Percentiles rank a stretch among this genome's conserved stretches.
phyloP scores from a whole-genome alignment of 2,888 invertebrate genomes.

The Agrotis segetum region DNA sequence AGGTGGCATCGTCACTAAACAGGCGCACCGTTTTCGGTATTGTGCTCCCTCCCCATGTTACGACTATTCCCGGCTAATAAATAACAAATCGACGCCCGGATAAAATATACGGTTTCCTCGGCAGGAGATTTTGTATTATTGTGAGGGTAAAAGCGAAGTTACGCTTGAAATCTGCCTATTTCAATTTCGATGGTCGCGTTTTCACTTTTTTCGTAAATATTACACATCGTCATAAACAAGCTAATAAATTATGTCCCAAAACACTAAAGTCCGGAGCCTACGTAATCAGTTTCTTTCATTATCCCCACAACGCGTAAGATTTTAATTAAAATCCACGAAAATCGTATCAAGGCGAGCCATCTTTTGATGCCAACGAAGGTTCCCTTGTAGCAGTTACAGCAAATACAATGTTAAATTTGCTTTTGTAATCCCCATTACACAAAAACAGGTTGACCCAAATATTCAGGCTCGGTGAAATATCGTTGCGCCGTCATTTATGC shows the following conservation, averaged over 20 bases:
- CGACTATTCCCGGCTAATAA: constrained; percentile 90
- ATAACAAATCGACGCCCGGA: constrained; percentile 90
- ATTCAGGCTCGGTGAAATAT: constrained; percentile 87
- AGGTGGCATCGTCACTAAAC: constrained; percentile 87
- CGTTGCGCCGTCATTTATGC: constrained; percentile 88
- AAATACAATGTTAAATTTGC: constrained; percentile 89
- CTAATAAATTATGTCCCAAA: constrained; percentile 76
- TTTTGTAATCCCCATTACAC: constrained; percentile 89
- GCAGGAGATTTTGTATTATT: constrained; percentile 81
- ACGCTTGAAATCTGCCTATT: constrained; percentile 76
- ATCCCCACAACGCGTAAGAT: constrained; percentile 83
- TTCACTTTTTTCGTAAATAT: constrained; percentile 66
- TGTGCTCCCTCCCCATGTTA: constrained; percentile 87
- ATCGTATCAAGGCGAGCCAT: constrained; percentile 84
- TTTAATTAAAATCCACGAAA: constrained; percentile 89
- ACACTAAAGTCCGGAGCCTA: constrained; percentile 72
- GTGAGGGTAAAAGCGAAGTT: constrained; percentile 76
- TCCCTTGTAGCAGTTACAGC: constrained; percentile 85
- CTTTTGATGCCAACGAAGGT: constrained; percentile 85
- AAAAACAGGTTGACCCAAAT: constrained; percentile 91
- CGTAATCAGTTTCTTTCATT: constrained; percentile 83
- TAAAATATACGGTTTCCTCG: constrained; percentile 88
- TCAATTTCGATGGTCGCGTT: constrained; percentile 72
- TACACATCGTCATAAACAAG: constrained; percentile 69
- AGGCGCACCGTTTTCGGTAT: constrained; percentile 88